Percentiles rank a stretch among this genome's conserved stretches.
Evolutionary conservation across 2,888 invertebrate species (phyloP).

Genomic region (Nesidiocoris tenuis): DNA sequence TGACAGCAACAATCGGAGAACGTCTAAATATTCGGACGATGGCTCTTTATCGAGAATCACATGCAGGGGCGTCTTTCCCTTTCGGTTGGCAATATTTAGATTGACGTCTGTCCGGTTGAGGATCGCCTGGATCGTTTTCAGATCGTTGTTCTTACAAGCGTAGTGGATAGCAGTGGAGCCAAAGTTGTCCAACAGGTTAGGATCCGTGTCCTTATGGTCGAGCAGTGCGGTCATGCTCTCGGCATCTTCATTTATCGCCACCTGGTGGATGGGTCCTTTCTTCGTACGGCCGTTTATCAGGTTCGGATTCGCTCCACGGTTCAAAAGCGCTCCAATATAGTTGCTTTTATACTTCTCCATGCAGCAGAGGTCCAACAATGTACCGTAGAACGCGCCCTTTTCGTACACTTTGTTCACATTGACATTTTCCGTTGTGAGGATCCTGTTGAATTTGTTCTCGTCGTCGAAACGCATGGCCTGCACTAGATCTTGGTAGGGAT

Average conservation of each 20-base stretch:
- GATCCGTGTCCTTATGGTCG: slow-evolving; percentile 57
- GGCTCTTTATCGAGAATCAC: slow-evolving; percentile 45
- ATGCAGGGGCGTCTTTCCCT: slow-evolving; percentile 54
- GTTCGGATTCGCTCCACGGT: slow-evolving; percentile 64
- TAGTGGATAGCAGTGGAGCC: slow-evolving; percentile 60
- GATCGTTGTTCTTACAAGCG: slow-evolving; percentile 57
- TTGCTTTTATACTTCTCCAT: slow-evolving; percentile 55
- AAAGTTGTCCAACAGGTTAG: slow-evolving; percentile 58
- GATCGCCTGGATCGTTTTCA: slow-evolving; percentile 51
- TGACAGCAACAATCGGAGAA: slow-evolving; percentile 19
- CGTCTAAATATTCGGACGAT: slow-evolving; percentile 16
- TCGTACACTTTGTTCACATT: slow-evolving; percentile 56
- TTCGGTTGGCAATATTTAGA: slow-evolving; percentile 53
- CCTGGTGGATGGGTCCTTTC: slow-evolving; percentile 67
- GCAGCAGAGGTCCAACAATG: slow-evolving; percentile 63
- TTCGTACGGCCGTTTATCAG: slow-evolving; percentile 60
- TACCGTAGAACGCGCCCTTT: slow-evolving; percentile 61
- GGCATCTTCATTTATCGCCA: slow-evolving; percentile 60
- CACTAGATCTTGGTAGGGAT: slow-evolving; percentile 37
- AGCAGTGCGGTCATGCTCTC: slow-evolving; percentile 58
- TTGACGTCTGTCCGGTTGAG: slow-evolving; percentile 52
- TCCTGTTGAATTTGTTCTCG: slow-evolving; percentile 42
- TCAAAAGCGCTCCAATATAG: slow-evolving; percentile 62
- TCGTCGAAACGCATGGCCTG: slow-evolving; percentile 33
- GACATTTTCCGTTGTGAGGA: slow-evolving; percentile 26